Conservation (phyloP, 1,140 invertebrate genomes). For the Pomacea maculata region DNA sequence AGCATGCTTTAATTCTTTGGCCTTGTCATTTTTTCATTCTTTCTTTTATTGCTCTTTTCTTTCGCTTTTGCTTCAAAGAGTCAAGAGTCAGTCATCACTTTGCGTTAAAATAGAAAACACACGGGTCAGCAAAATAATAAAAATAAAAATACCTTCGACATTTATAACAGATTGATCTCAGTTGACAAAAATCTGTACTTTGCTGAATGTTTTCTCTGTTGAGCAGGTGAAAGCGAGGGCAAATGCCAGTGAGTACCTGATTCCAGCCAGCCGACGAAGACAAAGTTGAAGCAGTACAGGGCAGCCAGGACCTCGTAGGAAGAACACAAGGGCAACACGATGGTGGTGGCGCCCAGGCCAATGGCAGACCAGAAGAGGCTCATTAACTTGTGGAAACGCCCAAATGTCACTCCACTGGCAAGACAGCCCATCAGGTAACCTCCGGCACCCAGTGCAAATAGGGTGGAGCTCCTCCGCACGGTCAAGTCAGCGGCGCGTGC, state of each 20-base stretch:
- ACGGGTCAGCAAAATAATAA: no score
- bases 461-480: not conserved
- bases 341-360: not conserved
- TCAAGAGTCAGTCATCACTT: no score
- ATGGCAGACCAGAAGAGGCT: constrained; percentile 13
- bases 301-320: not conserved
- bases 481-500: not conserved
- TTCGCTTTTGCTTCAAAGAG: no score
- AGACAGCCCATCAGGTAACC: constrained; percentile 13
- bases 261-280: constrained; percentile 11
- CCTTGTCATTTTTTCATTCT: no score
- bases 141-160: no score
- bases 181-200: no score
- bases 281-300: constrained; percentile 3
- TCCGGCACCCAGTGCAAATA: constrained; percentile 6
- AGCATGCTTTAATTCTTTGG: no score
- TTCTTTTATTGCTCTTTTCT: no score
- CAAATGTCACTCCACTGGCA: not conserved
- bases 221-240: not conserved
- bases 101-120: no score
- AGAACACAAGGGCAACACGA: not conserved
- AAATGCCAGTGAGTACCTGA: not conserved
- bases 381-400: not conserved
- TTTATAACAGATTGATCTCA: no score
- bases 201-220: not conserved